Base-by-base conservation (phyloP, 1,140 invertebrate species). In the Asbolus verrucosus region DNA sequence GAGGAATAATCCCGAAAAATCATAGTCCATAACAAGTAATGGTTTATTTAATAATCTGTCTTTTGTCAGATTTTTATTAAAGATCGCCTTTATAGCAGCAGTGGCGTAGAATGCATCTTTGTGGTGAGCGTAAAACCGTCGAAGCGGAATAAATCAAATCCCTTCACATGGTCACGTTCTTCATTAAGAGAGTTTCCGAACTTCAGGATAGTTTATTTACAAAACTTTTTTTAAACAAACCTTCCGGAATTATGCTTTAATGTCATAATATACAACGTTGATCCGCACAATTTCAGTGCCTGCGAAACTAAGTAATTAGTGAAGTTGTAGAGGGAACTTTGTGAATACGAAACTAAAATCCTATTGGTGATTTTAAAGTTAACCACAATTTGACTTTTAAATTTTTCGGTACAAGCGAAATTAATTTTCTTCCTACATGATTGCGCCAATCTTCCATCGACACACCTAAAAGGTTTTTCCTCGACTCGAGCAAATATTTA, bases 291-390 rank as follows among this genome's bases (percentile, higher is more conserved):
- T n/a, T 19, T 46, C 18, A 18, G 21, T 46, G 41, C n/a, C n/a
- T n/a, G n/a, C n/a, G 41, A 16, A 16, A 21, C 14, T 16, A 18
- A 8, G 41, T 46, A 46, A 46, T 46, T 46, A 46, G 21, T 46
- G 41, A 46, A 46, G 41, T 46, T 46, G 0, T 16, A 5, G 41
- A 38, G 6, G 33, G 33, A 46, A 46, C 13, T 46, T 46, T 38
- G 6, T 13, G 6, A 38, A 38, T 38, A 38, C 33, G 6, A 38
- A 38, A 38, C 33, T 9, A 18, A n/a, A n/a, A n/a, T n/a, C 13
- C 41, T 15, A 46, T 46, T 46, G 41, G 41, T 46, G 21, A 46
- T 46, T 46, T 46, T 46, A 46, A 46, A 46, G 41, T 46, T 46
- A 46, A 46, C n/a, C n/a, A 14, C 2, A 19, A 46, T 46, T 46